Percentiles rank a stretch among this genome's conserved stretches.
These are phyloP conservation scores for Peromyscus maniculatus DNA, from an alignment of 2,113 vertebrate species.

Conservation along the genomic window DNA sequence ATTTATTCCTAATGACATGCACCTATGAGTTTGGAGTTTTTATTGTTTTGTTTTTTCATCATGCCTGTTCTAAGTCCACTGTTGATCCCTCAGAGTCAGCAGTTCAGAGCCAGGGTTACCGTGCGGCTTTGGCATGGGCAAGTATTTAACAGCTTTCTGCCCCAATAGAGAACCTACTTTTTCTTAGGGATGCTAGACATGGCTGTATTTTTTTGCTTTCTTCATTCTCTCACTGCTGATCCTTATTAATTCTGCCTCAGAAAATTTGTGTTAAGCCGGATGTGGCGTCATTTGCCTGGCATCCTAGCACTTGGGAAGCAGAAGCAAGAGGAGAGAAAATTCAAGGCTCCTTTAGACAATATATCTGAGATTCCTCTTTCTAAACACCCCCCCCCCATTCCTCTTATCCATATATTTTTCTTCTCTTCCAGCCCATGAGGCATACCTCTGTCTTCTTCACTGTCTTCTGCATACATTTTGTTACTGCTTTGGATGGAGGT, in stretches of 20 bases:
- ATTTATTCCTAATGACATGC: background rate
- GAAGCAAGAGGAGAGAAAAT: background rate
- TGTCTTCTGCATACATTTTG: background rate
- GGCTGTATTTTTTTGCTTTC: background rate
- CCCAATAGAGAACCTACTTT: background rate
- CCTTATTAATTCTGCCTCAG: conserved; percentile 50
- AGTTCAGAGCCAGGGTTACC: background rate
- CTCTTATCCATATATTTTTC: background rate
- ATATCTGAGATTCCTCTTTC: background rate
- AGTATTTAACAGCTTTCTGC: background rate
- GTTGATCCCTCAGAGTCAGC: background rate
- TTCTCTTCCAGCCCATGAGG: background rate
- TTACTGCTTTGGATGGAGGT: background rate
- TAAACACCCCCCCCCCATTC: background rate
- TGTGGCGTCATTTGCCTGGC: background rate
- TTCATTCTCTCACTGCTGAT: background rate
- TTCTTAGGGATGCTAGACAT: background rate
- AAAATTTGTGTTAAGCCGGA: background rate
- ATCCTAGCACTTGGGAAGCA: background rate
- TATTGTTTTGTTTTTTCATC: background rate
- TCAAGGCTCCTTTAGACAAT: too few species aligned
- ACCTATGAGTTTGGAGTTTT: background rate
- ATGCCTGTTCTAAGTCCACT: background rate
- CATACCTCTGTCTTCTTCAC: background rate
- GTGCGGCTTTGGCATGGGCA: background rate